These are phyloP conservation scores for Psilopsiagon aurifrons DNA, from an alignment of 2,113 vertebrate genomes.

Conservation along the genomic window DNA sequence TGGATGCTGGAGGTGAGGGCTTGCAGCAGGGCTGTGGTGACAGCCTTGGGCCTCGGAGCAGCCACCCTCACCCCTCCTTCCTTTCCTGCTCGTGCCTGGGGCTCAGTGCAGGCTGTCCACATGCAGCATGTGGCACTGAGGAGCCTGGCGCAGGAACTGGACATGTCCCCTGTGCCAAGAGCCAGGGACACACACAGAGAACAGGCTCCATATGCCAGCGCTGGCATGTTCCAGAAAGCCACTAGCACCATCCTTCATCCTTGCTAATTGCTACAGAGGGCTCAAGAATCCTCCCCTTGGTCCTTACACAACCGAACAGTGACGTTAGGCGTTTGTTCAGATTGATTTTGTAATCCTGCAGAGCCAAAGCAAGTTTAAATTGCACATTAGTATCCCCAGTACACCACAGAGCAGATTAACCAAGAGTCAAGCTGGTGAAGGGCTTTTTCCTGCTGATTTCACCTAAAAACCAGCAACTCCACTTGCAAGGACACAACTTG, in stretches of 20 bases:
- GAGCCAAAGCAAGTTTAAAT: not conserved
- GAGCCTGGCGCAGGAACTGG: not conserved
- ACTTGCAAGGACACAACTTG: not conserved
- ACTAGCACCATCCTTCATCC: not conserved
- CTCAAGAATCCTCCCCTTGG: not conserved
- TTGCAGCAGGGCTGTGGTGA: not conserved
- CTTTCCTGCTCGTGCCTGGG: fast-evolving
- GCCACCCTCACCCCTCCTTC: not conserved
- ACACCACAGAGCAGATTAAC: not conserved
- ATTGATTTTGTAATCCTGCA: not conserved
- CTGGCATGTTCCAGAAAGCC: not conserved
- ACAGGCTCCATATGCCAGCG: not conserved
- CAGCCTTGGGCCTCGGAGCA: not conserved
- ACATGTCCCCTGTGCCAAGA: not conserved
- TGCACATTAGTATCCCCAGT: not conserved
- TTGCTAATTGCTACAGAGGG: not conserved
- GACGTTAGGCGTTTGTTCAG: not conserved
- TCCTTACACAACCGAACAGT: not conserved
- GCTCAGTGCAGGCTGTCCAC: not conserved
- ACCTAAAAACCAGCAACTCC: not conserved
- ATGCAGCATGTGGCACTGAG: not conserved
- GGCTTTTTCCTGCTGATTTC: not conserved
- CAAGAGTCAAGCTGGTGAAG: not conserved
- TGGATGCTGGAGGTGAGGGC: fast-evolving
- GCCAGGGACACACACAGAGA: not conserved